Base-by-base conservation (phyloP, 2,113 vertebrate genomes). In the Hassar affinis region DNA sequence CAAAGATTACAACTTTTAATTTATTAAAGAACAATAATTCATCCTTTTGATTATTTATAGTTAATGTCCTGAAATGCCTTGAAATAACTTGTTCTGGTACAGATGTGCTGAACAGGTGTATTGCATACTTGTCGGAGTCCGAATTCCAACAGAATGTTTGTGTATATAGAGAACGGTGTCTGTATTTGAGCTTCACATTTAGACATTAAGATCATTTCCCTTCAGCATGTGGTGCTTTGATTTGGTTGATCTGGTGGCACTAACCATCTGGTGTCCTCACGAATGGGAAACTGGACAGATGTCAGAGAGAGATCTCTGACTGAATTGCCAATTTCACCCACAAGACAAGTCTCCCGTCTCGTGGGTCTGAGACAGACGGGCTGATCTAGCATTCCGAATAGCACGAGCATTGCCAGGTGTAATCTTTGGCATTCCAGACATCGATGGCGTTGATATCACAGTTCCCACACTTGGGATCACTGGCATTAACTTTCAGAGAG, bases 241-340 rank as follows among this genome's bases (percentile, higher is more conserved):
- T 77, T 56, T 51, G 10, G 51, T 77, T 9, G 56, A 3, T 56
- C 33, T 38, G 30, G 38, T 9, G 6, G 33, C 30, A 25, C 74
- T 25, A 25, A 38, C 74, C 74, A 77, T 77, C 74, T 77, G 74
- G 51, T 77, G 74, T 56, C 74, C 56, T 77, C 30, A 35, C 56
- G 33, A 38, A 12, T 22, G 7, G 49, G 72, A 76, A 76, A 76
- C 18, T 18, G 56, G 74, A 77, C 74, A 77, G 74, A 77, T 56
- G 74, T 56, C 74, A 35, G 51, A 38, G 18, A 77, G 30, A 56
- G 51, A 56, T 35, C 22, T 35, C 74, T 56, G 22, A 35, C 74
- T 35, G 74, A 54, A 77, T 35, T 77, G 74, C 51, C 74, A 77
- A 77, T 56, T 77, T 51, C 30, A 54, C 30, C 30, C 56, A 30